phyloP scores from a whole-genome alignment of 2,797 vertebrate genomes.

The Etheostoma perlongum region DNA sequence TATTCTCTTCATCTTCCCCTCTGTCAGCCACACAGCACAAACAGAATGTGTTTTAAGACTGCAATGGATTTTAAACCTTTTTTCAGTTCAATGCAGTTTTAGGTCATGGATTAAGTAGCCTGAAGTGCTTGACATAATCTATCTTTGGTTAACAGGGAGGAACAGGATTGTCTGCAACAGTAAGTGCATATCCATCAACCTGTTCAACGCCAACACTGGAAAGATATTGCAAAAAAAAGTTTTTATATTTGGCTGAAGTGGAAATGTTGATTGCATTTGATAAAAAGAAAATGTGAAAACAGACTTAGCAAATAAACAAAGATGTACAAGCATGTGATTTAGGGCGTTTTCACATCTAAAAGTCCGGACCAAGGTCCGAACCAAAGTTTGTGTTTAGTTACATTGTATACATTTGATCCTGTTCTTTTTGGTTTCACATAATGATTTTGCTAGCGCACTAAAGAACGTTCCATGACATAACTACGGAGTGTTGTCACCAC shows the following conservation, averaged over 20 bases:
- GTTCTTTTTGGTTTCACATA: no score
- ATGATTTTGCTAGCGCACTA: no score
- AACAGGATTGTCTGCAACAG: background rate
- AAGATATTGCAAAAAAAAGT: background rate
- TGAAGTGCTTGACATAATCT: background rate
- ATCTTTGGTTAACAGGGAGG: background rate
- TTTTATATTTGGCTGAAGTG: background rate
- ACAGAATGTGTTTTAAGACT: slow-evolving; percentile 14
- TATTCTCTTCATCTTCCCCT: slow-evolving; percentile 42
- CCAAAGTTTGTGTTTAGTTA: no score
- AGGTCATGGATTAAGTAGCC: background rate
- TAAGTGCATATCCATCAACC: background rate
- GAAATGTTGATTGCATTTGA: background rate
- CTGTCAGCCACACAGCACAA: slow-evolving; percentile 16
- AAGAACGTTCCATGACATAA: no score
- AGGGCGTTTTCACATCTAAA: no score
- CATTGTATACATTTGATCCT: no score
- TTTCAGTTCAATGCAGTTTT: background rate
- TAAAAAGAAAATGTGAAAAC: background rate
- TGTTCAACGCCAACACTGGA: no score
- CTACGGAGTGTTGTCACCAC: no score
- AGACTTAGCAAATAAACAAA: background rate
- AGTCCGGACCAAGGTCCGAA: no score
- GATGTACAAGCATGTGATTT: background rate
- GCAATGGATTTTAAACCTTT: background rate